These are phyloP conservation scores for Leptodactylus fallax DNA, from an alignment of 2,797 vertebrate species.

Conservation along the genomic window DNA sequence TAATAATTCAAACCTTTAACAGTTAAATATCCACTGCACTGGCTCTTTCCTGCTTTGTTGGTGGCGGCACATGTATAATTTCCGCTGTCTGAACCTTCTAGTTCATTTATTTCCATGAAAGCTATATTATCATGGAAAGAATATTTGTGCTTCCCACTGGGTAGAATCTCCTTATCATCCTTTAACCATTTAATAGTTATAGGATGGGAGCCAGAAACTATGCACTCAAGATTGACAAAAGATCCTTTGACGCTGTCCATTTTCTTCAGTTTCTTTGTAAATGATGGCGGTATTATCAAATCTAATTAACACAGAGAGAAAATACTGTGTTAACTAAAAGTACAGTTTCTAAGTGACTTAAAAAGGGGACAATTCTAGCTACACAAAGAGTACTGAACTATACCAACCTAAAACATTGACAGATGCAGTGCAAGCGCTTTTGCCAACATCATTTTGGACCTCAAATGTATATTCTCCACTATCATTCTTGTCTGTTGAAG, in stretches of 20 bases:
- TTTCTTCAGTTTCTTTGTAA: conserved; percentile 94
- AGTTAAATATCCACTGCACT: conserved; percentile 88
- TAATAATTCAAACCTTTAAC: conserved; percentile 90
- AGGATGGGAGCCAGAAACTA: conserved; percentile 94
- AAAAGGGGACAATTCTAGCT: background rate
- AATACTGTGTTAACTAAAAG: conserved; percentile 7
- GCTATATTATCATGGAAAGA: conserved; percentile 96
- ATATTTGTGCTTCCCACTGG: conserved; percentile 90
- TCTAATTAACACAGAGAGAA: conserved; percentile 79
- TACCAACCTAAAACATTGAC: conserved; percentile 93
- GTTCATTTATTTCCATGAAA: conserved; percentile 90
- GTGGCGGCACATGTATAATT: conserved; percentile 92
- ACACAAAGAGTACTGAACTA: conserved; percentile 39
- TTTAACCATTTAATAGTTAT: conserved; percentile 94
- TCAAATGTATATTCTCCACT: conserved; percentile 90
- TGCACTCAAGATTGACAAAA: conserved; percentile 92
- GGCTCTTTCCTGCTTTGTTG: conserved; percentile 91
- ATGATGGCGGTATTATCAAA: conserved; percentile 96
- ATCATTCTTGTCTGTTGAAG: conserved; percentile 88
- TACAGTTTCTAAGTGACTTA: background rate
- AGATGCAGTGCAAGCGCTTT: conserved; percentile 85
- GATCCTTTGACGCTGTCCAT: conserved; percentile 94
- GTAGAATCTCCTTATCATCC: conserved; percentile 87
- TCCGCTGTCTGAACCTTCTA: conserved; percentile 87
- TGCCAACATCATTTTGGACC: conserved; percentile 92